Conservation (phyloP, 2,113 vertebrate species). For the Charadrius vociferus region DNA sequence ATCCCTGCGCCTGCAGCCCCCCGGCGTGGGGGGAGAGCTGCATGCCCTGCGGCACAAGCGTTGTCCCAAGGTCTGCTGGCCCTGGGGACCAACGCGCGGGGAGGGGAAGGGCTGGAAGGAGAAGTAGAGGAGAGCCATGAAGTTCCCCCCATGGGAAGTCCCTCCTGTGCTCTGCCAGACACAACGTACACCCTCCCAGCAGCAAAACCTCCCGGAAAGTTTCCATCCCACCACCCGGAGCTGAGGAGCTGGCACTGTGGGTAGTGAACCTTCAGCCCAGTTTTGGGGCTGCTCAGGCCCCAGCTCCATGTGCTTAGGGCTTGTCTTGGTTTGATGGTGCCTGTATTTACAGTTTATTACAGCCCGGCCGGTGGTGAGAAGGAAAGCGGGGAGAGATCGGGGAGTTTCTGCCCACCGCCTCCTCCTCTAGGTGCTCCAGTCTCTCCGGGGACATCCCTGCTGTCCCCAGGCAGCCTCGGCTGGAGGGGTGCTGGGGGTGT, state of each 20-base stretch:
- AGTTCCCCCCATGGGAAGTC: neutral
- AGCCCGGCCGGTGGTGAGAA: neutral
- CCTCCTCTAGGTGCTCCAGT: neutral
- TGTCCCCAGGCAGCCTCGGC: neutral
- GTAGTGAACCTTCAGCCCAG: neutral
- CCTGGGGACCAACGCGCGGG: fast-evolving
- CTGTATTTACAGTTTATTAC: neutral
- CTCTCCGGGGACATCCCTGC: fast-evolving
- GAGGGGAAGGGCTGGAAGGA: neutral
- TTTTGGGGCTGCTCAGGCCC: neutral
- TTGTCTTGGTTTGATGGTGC: neutral
- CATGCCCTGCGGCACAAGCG: fast-evolving
- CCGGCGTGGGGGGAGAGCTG: fast-evolving
- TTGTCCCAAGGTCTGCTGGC: neutral
- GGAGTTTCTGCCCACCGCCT: neutral
- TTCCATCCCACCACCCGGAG: fast-evolving
- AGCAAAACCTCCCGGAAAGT: neutral
- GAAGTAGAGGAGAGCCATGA: neutral
- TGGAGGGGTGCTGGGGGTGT: neutral
- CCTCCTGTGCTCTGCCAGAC: neutral
- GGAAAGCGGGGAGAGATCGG: neutral
- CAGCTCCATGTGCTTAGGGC: neutral
- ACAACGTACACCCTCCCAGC: fast-evolving
- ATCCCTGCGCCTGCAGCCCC: neutral
- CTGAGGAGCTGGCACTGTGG: fast-evolving